These are phyloP conservation scores for Siniperca undulata DNA, from an alignment of 2,797 vertebrate species.

Conservation along the genomic window DNA sequence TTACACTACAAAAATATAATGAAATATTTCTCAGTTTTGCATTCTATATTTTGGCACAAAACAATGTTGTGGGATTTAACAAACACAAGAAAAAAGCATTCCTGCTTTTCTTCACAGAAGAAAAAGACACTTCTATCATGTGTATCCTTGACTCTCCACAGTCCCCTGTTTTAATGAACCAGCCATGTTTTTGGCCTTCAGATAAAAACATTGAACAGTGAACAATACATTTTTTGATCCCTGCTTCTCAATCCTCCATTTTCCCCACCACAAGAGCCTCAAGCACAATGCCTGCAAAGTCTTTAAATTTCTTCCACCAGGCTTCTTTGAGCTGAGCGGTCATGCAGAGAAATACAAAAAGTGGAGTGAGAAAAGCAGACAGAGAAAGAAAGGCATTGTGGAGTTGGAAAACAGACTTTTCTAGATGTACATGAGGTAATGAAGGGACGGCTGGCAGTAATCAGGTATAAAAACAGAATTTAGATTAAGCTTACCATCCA, in stretches of 20 bases:
- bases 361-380: background rate
- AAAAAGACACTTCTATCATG: background rate
- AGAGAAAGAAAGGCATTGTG: background rate
- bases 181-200: slow-evolving; percentile 18
- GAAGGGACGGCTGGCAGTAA: background rate
- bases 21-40: background rate
- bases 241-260: slow-evolving; percentile 15
- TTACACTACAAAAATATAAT: background rate
- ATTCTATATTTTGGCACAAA: background rate
- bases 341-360: slow-evolving; percentile 13
- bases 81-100: background rate
- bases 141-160: slow-evolving; percentile 18
- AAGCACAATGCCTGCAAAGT: slow-evolving; percentile 16
- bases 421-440: background rate
- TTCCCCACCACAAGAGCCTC: slow-evolving; percentile 32
- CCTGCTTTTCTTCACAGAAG: background rate
- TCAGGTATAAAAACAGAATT: background rate
- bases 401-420: slow-evolving; percentile 8
- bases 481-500: background rate
- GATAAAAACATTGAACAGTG: slow-evolving; percentile 22
- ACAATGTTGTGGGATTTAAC: background rate
- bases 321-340: slow-evolving; percentile 6
- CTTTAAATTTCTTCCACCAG: slow-evolving; percentile 45
- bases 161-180: slow-evolving; percentile 21
- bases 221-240: slow-evolving; percentile 1